Evolutionary conservation across 2,113 vertebrate genomes (phyloP).

Genomic region (Passer domesticus): DNA sequence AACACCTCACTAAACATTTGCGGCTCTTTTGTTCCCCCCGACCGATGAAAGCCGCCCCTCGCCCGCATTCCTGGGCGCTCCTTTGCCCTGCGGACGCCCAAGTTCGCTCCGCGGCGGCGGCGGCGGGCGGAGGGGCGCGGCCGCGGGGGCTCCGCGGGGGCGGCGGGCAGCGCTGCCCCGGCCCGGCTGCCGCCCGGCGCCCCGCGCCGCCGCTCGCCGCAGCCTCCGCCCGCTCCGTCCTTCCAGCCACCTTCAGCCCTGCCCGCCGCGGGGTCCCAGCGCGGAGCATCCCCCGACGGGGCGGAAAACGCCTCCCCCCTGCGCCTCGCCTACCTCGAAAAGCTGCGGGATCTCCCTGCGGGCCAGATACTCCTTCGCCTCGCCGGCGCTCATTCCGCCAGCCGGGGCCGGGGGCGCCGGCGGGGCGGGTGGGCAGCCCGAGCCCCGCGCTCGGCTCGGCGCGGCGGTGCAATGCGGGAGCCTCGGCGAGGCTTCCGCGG

Average conservation of each 20-base stretch:
- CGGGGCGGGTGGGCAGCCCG: neutral
- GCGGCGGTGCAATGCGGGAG: slow-evolving; percentile 30
- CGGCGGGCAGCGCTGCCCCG: neutral
- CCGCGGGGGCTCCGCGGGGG: neutral
- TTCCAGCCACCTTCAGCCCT: slow-evolving; percentile 15
- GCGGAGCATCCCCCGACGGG: neutral
- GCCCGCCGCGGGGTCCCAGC: neutral
- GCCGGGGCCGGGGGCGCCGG: neutral
- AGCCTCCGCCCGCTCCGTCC: neutral
- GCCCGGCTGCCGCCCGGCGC: neutral
- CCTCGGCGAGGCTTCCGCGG: slow-evolving; percentile 16
- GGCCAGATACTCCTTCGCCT: slow-evolving; percentile 93
- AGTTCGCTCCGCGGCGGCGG: neutral
- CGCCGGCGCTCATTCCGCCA: slow-evolving; percentile 86
- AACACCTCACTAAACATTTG: neutral
- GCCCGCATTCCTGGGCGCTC: neutral
- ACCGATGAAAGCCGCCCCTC: neutral
- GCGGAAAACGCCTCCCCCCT: neutral
- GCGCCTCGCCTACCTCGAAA: slow-evolving; percentile 86
- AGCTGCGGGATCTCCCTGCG: slow-evolving; percentile 94
- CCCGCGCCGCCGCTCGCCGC: neutral
- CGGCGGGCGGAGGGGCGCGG: neutral
- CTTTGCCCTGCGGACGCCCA: neutral
- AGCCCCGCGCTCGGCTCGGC: neutral
- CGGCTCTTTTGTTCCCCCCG: neutral